Conservation (phyloP, 2,113 vertebrate genomes). For the Procavia capensis region DNA sequence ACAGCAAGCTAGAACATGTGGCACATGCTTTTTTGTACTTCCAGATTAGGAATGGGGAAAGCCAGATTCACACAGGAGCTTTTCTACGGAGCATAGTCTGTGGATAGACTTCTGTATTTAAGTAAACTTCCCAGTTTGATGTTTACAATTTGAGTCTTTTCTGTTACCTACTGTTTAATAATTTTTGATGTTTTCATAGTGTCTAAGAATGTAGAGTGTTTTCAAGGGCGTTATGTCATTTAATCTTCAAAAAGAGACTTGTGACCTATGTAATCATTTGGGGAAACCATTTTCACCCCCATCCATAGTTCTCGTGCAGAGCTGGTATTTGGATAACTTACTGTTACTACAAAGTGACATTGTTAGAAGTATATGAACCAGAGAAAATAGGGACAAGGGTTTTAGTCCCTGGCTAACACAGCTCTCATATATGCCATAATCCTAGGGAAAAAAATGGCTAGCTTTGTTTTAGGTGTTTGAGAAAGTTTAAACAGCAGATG, state of each 20-base stretch:
- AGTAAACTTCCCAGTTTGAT: neutral
- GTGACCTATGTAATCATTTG: neutral
- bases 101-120: neutral
- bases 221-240: neutral
- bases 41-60: neutral
- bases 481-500: conserved; percentile 31
- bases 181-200: neutral
- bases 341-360: neutral
- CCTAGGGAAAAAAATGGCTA: neutral
- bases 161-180: neutral
- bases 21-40: neutral
- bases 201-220: neutral
- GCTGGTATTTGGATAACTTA: conserved; percentile 16
- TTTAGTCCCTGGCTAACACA: neutral
- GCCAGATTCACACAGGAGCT: neutral
- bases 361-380: neutral
- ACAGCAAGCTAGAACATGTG: neutral
- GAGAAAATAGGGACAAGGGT: neutral
- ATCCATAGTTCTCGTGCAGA: neutral
- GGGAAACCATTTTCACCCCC: neutral
- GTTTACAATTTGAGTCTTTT: conserved; percentile 14
- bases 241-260: conserved; percentile 9
- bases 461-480: conserved; percentile 35
- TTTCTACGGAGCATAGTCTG: neutral
- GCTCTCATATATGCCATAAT: neutral